A percentile compares a stretch with the other conserved stretches of the same genome.
Conservation (phyloP, 1,140 invertebrate genomes). For the Leptinotarsa undecemlineata region DNA sequence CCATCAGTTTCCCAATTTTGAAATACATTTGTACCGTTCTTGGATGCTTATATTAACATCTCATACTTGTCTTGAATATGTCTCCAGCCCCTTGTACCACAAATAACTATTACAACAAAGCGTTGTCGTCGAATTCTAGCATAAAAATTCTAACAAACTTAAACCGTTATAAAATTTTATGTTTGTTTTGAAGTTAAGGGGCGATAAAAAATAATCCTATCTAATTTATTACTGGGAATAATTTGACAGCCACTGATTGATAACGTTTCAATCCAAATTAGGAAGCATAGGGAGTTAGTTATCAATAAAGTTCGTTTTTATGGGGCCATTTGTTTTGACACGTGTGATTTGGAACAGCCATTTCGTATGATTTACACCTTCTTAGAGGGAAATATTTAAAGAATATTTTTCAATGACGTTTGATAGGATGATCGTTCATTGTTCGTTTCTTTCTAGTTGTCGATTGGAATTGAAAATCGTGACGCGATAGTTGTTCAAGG, state of each 20-base stretch:
- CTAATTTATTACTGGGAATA: conserved; percentile 20
- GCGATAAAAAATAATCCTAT: conserved; percentile 20
- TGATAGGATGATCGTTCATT: too few species aligned
- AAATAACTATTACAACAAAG: too few species aligned
- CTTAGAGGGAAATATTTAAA: neutral
- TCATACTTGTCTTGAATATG: too few species aligned
- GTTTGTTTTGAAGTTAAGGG: conserved; percentile 10
- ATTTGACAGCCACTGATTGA: conserved; percentile 25
- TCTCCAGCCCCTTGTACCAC: too few species aligned
- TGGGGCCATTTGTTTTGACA: conserved; percentile 18
- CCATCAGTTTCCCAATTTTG: too few species aligned
- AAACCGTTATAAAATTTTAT: neutral
- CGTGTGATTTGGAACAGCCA: conserved; percentile 4
- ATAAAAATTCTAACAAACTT: neutral
- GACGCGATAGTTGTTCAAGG: too few species aligned
- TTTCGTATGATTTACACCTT: conserved; percentile 15
- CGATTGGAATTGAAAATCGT: too few species aligned
- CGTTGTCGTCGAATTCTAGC: too few species aligned
- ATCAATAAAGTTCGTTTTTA: conserved; percentile 21
- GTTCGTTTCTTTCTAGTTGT: too few species aligned
- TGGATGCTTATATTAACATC: too few species aligned
- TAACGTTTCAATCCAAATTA: conserved; percentile 20
- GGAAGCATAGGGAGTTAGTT: conserved; percentile 4
- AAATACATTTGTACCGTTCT: too few species aligned
- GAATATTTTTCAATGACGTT: neutral